A percentile compares a stretch with the other conserved stretches of the same genome.
Conservation (phyloP, 2,797 vertebrate genomes). For the Gambusia yucatana region DNA sequence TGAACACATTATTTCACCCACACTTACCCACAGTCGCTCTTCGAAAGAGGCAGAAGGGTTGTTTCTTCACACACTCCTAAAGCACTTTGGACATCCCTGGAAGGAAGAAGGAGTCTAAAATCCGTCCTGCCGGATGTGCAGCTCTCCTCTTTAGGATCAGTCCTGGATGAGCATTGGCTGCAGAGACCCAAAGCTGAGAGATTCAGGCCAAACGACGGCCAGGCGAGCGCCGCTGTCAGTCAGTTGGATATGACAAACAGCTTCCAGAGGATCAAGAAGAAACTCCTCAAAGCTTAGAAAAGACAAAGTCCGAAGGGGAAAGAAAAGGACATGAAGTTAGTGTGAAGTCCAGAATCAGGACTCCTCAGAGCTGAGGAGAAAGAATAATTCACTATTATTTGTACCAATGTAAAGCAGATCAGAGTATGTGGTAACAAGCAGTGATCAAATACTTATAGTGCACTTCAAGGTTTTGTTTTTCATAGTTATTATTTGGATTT, state of each 20-base stretch:
- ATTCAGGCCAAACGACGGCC: conserved; percentile 67
- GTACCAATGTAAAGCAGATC: conserved; percentile 29
- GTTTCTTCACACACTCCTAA: conserved; percentile 51
- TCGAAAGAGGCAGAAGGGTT: neutral
- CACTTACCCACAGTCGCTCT: neutral
- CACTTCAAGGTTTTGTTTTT: neutral
- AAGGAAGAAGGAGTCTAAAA: conserved; percentile 65
- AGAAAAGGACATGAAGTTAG: conserved; percentile 50
- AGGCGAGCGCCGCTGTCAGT: conserved; percentile 60
- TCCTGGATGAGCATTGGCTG: conserved; percentile 67
- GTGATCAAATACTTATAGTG: neutral
- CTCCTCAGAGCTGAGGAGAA: conserved; percentile 35
- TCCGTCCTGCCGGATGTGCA: conserved; percentile 49
- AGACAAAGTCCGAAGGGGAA: conserved; percentile 48
- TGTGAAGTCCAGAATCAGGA: conserved; percentile 37
- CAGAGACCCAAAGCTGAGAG: conserved; percentile 69
- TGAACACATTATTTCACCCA: neutral
- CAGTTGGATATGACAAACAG: conserved; percentile 45
- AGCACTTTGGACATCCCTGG: conserved; percentile 63
- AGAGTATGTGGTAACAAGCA: conserved; percentile 13
- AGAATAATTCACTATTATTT: conserved; percentile 12
- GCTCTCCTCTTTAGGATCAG: conserved; percentile 70
- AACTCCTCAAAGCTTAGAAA: conserved; percentile 61
- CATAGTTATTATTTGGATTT: neutral
- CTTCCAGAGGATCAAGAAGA: conserved; percentile 70